Percentiles rank a stretch among this genome's conserved stretches.
Conservation (phyloP, 1,140 invertebrate genomes). For the Drosophila ironensis region DNA sequence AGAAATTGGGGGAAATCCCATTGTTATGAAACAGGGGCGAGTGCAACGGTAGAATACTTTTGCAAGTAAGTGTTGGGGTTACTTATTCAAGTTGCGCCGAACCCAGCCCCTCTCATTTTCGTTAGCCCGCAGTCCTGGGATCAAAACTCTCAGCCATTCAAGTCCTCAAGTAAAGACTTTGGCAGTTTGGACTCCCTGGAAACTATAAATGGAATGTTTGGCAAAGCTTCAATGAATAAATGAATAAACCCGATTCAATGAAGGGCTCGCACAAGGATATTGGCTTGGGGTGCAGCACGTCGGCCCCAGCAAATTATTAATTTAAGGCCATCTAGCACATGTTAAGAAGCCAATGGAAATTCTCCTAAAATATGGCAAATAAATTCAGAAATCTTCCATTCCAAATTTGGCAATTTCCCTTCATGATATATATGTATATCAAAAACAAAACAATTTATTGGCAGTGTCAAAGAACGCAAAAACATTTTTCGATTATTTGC, state of each 20-base stretch:
- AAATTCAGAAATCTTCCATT: too few relatives aligned
- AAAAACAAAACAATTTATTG: too few relatives aligned
- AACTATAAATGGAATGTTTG: conserved; percentile 38
- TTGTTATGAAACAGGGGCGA: conserved; percentile 40
- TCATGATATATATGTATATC: too few relatives aligned
- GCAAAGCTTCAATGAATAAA: conserved; percentile 61
- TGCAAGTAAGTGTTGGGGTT: conserved; percentile 41
- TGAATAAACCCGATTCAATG: conserved; percentile 51
- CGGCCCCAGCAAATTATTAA: neutral
- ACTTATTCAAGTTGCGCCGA: conserved; percentile 10
- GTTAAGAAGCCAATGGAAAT: neutral
- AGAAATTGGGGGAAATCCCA: conserved; percentile 36
- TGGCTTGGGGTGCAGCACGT: conserved; percentile 8
- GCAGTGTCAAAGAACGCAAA: too few relatives aligned
- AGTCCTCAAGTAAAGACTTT: conserved; percentile 27
- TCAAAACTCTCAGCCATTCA: conserved; percentile 36
- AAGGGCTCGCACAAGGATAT: conserved; percentile 25
- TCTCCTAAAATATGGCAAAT: neutral
- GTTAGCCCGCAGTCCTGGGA: conserved; percentile 3
- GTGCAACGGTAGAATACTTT: conserved; percentile 33
- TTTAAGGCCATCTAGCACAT: neutral
- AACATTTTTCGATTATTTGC: too few relatives aligned
- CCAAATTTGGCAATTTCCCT: too few relatives aligned
- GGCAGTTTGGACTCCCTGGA: conserved; percentile 17
- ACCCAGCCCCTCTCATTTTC: neutral